Percentiles rank a stretch among this genome's conserved stretches.
These are phyloP conservation scores for Geotrypetes seraphini DNA, from an alignment of 2,797 vertebrate genomes.

Conservation along the genomic window DNA sequence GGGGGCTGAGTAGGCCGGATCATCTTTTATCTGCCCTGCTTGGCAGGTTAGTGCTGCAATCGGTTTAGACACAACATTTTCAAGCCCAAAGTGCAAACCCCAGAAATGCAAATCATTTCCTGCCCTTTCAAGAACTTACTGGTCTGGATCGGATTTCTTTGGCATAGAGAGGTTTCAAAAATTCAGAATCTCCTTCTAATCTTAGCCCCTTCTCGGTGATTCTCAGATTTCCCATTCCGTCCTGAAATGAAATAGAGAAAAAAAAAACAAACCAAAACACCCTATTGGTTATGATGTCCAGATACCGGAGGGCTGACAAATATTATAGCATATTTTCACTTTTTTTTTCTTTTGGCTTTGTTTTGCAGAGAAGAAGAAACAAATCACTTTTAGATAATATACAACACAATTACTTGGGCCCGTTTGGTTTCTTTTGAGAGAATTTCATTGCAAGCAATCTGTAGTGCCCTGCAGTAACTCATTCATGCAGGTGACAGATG, in stretches of 20 bases:
- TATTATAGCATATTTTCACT: constrained; percentile 12
- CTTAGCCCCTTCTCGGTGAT: constrained; percentile 94
- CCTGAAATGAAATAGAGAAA: constrained; percentile 59
- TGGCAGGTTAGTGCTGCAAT: no score
- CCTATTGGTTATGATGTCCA: constrained; percentile 35
- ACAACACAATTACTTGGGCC: constrained; percentile 24
- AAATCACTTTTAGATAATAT: constrained; percentile 22
- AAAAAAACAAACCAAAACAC: no score
- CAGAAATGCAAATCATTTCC: background rate
- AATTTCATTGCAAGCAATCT: constrained; percentile 13
- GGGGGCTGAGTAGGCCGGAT: no score
- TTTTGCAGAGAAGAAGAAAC: background rate
- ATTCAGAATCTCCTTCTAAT: constrained; percentile 93
- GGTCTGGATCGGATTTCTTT: constrained; percentile 97
- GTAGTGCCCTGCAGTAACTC: constrained; percentile 10
- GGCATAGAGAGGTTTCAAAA: constrained; percentile 96
- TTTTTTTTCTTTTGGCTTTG: background rate
- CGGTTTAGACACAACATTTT: no score
- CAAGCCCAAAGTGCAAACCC: background rate
- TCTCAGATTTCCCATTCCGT: constrained; percentile 94
- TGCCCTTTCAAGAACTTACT: constrained; percentile 59
- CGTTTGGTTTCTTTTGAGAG: constrained; percentile 14
- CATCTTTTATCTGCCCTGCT: no score
- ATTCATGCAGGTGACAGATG: constrained; percentile 16
- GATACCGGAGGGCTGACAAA: constrained; percentile 18